Evolutionary conservation across 2,888 invertebrate genomes (phyloP), one percentile per base, ranked within the genome.

Genomic region (Ennomos quercinarius): DNA sequence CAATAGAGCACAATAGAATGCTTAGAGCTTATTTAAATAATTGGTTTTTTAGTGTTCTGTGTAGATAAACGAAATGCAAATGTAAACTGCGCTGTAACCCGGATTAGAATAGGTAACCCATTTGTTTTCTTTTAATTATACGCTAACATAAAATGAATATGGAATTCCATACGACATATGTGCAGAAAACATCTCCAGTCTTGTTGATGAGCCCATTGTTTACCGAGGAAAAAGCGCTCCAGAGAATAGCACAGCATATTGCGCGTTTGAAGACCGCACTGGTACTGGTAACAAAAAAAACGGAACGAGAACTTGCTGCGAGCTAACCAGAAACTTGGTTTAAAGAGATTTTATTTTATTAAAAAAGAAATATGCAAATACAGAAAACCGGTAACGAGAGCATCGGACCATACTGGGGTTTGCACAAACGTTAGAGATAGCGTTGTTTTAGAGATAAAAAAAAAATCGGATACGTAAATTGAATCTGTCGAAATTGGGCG

Each of bases 251-350:
- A 68, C 63, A 66, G 63, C 64, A 72, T 76, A 74, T 68, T 62
- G 69, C 41, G 61, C 70, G 64, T 70, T 74, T 70, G 60, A 63
- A 78, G 73, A 68, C 73, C 66, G 74, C 70, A 75, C 71, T 76
- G 65, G 61, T 55, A 61, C 12, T 67, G 8, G 64, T 63, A 70
- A 75, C 77, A 79, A 76, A 67, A 61, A 66, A 68, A 68, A 59
- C 64, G 55, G 54, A 74, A 73, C 68, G 59, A 69, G 64, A 61
- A 65, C 66, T 61, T 56, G 68, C 70, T 67, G 74, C 68, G 66
- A 66, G 68, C 67, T 59, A 68, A 64, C 72, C 77, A 68, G 64
- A 71, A 66, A 50, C 67, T 62, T 62, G 61, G 68, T 54, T 64
- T 65, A 53, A 66, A 61, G 44, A 61, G 71, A 65, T 70, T 63